These are phyloP conservation scores for Pyrrhia umbra DNA, from an alignment of 2,888 invertebrate species.

Conservation along the genomic window DNA sequence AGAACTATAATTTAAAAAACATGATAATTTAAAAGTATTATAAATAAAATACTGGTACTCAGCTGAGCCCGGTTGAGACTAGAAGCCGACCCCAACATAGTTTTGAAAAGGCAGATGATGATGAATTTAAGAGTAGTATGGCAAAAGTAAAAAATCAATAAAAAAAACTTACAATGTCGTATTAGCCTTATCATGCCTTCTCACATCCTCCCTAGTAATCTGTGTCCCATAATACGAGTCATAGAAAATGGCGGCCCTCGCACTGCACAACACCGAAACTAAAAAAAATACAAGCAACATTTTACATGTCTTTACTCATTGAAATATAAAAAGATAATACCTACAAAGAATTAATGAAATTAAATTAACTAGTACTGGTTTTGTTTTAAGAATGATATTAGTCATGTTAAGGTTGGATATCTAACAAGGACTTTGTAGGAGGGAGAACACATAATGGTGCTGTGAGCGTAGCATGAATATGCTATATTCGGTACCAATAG, in stretches of 20 bases:
- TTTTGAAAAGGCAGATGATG: too few relatives aligned
- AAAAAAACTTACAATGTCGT: slow-evolving; percentile 75
- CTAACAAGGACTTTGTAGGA: slow-evolving; percentile 37
- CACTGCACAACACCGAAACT: slow-evolving; percentile 52
- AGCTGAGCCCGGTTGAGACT: too few relatives aligned
- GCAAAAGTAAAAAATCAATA: not conserved
- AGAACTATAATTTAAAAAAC: too few relatives aligned
- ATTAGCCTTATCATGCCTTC: slow-evolving; percentile 69
- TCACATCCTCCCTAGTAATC: slow-evolving; percentile 70
- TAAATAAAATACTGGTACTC: too few relatives aligned
- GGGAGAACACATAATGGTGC: slow-evolving; percentile 24
- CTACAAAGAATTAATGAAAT: slow-evolving; percentile 1
- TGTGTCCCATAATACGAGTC: slow-evolving; percentile 71
- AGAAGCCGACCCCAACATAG: too few relatives aligned
- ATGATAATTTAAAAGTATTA: too few relatives aligned
- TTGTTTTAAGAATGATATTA: slow-evolving; percentile 14
- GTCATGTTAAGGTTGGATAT: not conserved
- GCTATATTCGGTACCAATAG: too few relatives aligned
- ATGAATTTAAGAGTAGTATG: too few relatives aligned
- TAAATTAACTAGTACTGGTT: slow-evolving; percentile 22
- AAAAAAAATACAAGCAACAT: slow-evolving; percentile 62
- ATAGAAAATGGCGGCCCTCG: slow-evolving; percentile 62
- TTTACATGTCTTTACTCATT: slow-evolving; percentile 32
- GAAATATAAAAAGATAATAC: slow-evolving; percentile 21
- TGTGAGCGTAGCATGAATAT: too few relatives aligned